These are phyloP conservation scores for Eulacestoma nigropectus DNA, from an alignment of 2,113 vertebrate species.

Conservation along the genomic window DNA sequence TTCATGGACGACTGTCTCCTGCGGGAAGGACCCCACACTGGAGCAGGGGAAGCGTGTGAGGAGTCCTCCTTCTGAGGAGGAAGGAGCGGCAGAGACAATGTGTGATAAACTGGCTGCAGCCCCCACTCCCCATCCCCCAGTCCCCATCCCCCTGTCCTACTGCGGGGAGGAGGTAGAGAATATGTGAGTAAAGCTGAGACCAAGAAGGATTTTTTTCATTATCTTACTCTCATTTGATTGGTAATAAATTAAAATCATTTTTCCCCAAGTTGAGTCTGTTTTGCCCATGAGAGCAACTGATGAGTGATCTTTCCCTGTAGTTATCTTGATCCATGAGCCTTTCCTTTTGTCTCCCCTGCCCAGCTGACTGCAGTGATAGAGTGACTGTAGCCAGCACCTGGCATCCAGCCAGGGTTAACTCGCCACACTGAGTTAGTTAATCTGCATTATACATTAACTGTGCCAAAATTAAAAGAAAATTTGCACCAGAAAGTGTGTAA, in stretches of 20 bases:
- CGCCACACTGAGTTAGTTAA: neutral
- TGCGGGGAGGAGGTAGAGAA: rapidly evolving
- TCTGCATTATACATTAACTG: neutral
- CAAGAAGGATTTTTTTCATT: neutral
- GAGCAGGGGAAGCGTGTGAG: neutral
- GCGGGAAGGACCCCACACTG: neutral
- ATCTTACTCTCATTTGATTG: neutral
- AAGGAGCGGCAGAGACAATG: neutral
- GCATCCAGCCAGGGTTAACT: neutral
- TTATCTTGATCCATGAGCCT: rapidly evolving
- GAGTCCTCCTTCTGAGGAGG: neutral
- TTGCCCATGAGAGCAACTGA: neutral
- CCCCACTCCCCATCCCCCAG: rapidly evolving
- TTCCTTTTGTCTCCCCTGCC: neutral
- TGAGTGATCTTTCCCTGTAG: neutral
- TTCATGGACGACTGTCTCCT: neutral
- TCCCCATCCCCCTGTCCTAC: too few species aligned
- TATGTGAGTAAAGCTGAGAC: neutral
- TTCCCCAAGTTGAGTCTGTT: neutral
- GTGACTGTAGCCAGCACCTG: neutral
- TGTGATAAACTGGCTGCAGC: neutral
- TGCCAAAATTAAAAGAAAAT: neutral
- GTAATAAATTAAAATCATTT: neutral
- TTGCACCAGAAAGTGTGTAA: neutral
- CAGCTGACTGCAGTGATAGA: neutral